Conservation (phyloP, 2,888 invertebrate species). For the Caenorhabditis doughertyi region DNA sequence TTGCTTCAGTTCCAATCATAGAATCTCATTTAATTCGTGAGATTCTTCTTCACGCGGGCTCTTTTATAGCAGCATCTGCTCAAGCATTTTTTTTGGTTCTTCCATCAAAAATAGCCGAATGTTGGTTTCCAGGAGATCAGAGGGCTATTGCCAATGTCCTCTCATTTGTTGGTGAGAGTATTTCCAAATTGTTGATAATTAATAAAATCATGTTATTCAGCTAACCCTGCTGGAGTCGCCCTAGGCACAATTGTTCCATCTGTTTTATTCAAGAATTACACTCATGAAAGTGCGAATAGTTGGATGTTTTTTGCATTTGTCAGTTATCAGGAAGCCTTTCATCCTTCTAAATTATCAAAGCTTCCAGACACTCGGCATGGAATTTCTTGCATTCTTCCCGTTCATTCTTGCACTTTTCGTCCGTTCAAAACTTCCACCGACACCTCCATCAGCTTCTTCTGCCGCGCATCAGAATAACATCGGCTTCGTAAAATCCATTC, state of each 20-base stretch:
- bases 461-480: conserved; percentile 70
- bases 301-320: conserved; percentile 66
- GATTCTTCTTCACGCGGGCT: conserved; percentile 68
- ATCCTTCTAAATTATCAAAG: background rate
- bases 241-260: conserved; percentile 77
- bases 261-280: conserved; percentile 66
- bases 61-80: conserved; percentile 75
- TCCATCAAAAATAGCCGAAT: conserved; percentile 79
- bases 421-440: conserved; percentile 70
- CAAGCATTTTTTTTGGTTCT: conserved; percentile 81
- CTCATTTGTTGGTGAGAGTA: conserved; percentile 78
- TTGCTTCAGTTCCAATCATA: conserved; percentile 61
- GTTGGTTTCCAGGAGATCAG: conserved; percentile 81
- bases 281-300: background rate
- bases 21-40: conserved; percentile 44
- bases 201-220: conserved; percentile 61
- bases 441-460: conserved; percentile 79
- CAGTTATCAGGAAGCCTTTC: background rate
- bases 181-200: background rate
- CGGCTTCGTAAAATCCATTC: conserved; percentile 67
- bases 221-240: conserved; percentile 80
- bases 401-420: conserved; percentile 64
- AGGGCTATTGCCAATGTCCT: conserved; percentile 80
- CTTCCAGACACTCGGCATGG: conserved; percentile 70
- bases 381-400: conserved; percentile 59